phyloP scores from a whole-genome alignment of 1,140 invertebrate genomes.

The Conus ventricosus region DNA sequence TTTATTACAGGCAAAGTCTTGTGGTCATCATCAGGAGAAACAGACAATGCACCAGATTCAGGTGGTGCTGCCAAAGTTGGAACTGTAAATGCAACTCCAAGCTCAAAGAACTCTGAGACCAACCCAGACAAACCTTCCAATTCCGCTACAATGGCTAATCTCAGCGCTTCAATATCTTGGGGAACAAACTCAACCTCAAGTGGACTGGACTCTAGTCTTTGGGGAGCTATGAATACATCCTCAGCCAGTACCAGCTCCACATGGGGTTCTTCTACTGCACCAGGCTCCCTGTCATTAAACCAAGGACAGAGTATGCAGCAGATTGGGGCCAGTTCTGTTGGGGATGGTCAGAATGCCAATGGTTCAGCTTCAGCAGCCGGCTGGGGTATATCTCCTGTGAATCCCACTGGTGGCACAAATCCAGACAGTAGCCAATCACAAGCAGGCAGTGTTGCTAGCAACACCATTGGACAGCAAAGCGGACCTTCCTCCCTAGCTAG shows the following conservation, averaged over 20 bases:
- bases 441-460: conserved; percentile 29
- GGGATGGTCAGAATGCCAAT: conserved; percentile 38
- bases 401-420: conserved; percentile 1
- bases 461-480: conserved; percentile 24
- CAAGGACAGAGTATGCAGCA: conserved; percentile 69
- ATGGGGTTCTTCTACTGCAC: conserved; percentile 57
- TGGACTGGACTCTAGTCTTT: conserved; percentile 74
- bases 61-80: background rate
- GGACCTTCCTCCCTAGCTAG: conserved; percentile 30
- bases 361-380: conserved; percentile 29
- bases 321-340: conserved; percentile 50
- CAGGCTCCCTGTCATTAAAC: conserved; percentile 43
- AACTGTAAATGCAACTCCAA: background rate
- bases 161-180: conserved; percentile 64
- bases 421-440: conserved; percentile 3
- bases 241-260: conserved; percentile 58
- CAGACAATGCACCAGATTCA: conserved; percentile 2
- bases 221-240: conserved; percentile 63
- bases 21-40: conserved; percentile 14
- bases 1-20: conserved; percentile 9
- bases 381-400: conserved; percentile 33
- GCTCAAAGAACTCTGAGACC: background rate
- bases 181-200: conserved; percentile 76
- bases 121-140: conserved; percentile 51
- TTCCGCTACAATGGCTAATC: conserved; percentile 61